These are phyloP conservation scores for Morpho helenor DNA, from an alignment of 2,888 invertebrate species.

Conservation along the genomic window DNA sequence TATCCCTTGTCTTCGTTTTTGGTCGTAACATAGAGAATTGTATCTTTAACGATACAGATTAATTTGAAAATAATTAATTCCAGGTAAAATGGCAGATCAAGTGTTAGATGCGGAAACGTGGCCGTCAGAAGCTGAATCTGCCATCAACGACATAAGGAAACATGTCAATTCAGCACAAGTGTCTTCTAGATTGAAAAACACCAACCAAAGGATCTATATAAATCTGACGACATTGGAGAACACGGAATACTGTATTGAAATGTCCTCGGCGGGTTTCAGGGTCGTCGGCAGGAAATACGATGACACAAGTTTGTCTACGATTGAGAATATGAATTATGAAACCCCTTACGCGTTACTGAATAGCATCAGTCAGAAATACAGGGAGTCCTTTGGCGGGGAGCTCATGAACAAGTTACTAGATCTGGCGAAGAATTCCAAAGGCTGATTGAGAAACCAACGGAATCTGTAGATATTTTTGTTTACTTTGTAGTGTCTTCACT, in stretches of 20 bases:
- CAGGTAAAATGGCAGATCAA: constrained; percentile 54
- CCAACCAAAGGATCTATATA: constrained; percentile 82
- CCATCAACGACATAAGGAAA: constrained; percentile 86
- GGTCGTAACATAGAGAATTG: too few species aligned
- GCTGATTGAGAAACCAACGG: constrained; percentile 36
- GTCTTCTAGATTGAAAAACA: constrained; percentile 77
- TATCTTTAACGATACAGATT: too few species aligned
- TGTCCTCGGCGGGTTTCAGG: constrained; percentile 86
- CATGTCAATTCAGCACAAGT: constrained; percentile 84
- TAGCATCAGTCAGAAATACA: constrained; percentile 85
- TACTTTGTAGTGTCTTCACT: constrained; percentile 7
- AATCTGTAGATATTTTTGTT: constrained; percentile 1
- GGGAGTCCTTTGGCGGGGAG: constrained; percentile 85
- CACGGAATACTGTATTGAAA: constrained; percentile 84
- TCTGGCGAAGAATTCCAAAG: constrained; percentile 59
- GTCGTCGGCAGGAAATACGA: constrained; percentile 84
- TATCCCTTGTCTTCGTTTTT: too few species aligned
- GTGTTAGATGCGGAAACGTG: constrained; percentile 75
- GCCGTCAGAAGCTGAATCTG: constrained; percentile 85
- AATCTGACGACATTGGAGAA: constrained; percentile 89
- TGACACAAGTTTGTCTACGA: constrained; percentile 51
- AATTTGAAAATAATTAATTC: constrained; percentile 18
- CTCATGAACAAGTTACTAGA: constrained; percentile 80
- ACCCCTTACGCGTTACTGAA: constrained; percentile 90
- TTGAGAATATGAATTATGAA: constrained; percentile 81